A percentile compares a stretch with the other conserved stretches of the same genome.
phyloP scores from a whole-genome alignment of 2,113 vertebrate genomes.

The Chamaetylas fuelleborni region DNA sequence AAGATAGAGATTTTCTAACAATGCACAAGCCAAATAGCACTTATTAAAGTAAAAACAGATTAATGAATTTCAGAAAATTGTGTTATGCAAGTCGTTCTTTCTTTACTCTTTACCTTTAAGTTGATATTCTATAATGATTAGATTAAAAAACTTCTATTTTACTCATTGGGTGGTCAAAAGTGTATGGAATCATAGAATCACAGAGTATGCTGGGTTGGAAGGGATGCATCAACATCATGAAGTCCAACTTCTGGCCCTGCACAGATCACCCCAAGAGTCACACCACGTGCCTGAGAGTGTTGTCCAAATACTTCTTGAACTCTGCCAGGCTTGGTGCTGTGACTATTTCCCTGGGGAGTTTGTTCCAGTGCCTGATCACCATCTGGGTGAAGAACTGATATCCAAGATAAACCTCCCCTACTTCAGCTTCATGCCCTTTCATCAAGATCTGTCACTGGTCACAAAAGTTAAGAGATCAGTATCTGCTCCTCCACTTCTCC shows the following conservation, averaged over 20 bases:
- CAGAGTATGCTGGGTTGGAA: not conserved
- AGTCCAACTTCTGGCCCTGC: not conserved
- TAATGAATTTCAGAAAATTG: not conserved
- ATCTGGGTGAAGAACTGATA: not conserved
- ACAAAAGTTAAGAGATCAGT: not conserved
- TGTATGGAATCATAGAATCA: not conserved
- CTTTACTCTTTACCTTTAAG: not conserved
- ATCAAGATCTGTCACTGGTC: not conserved
- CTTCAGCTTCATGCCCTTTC: rapidly evolving
- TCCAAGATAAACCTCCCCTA: not conserved
- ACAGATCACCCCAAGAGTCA: not conserved
- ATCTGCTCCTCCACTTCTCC: not conserved
- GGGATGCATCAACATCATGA: not conserved
- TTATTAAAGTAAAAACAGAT: not conserved
- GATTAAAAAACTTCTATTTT: not conserved
- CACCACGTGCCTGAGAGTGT: not conserved
- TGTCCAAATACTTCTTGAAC: not conserved
- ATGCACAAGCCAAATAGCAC: not conserved
- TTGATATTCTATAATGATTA: not conserved
- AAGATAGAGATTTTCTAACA: not conserved
- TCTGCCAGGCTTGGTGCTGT: not conserved
- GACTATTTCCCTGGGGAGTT: not conserved
- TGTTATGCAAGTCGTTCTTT: not conserved
- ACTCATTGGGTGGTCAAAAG: not conserved
- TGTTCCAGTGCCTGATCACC: rapidly evolving